These are phyloP conservation scores for Semotilus atromaculatus DNA, from an alignment of 2,797 vertebrate genomes.

Conservation along the genomic window DNA sequence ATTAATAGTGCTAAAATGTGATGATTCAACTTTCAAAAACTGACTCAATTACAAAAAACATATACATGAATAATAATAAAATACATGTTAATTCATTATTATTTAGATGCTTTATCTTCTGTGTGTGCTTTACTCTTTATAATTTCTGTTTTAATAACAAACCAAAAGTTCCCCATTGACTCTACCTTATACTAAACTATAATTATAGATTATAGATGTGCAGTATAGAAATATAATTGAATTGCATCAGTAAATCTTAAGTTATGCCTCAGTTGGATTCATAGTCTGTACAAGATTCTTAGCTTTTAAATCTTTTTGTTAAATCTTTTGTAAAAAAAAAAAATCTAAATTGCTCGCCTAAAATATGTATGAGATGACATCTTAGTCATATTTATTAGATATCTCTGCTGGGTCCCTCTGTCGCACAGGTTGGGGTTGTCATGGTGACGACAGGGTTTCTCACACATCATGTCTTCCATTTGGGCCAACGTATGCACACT, in stretches of 20 bases:
- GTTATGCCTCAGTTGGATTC: neutral
- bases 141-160: neutral
- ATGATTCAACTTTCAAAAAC: neutral
- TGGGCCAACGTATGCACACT: constrained; percentile 47
- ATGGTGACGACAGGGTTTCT: constrained; percentile 65
- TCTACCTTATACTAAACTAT: too few species aligned
- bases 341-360: constrained; percentile 6
- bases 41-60: neutral
- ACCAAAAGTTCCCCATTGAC: neutral
- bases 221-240: neutral
- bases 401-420: constrained; percentile 57
- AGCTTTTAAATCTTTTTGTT: constrained; percentile 4
- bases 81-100: neutral
- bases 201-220: neutral
- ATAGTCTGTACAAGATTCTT: neutral
- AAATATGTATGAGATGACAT: constrained; percentile 63
- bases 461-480: constrained; percentile 27
- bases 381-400: constrained; percentile 62
- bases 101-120: neutral
- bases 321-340: too few species aligned
- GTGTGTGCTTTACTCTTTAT: neutral
- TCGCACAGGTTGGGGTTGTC: constrained; percentile 68
- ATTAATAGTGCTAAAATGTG: neutral
- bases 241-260: neutral
- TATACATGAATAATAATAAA: neutral